Base-by-base conservation (phyloP, 2,797 vertebrate species). In the Chaunax sp. region DNA sequence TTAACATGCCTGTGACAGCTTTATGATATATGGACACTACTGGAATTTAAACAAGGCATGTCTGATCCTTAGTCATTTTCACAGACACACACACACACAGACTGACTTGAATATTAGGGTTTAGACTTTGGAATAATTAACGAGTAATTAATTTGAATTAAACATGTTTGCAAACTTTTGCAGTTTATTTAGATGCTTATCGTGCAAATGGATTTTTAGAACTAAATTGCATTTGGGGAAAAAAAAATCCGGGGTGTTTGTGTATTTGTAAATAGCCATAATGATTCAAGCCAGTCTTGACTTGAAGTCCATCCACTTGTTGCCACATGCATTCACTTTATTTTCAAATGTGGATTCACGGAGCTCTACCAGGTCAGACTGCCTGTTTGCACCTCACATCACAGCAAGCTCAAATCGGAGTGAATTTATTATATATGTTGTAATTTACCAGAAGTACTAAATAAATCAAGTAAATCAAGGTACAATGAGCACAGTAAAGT, bases 11-110 rank as follows among this genome's bases (percentile, higher is more conserved):
- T 55, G 5, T 13, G 20, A 37, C 37, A 49, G 46, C 38, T 60
- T 56, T 49, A 9, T 64, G 41, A 30, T 79, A 40, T 55, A 60
- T 51, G 49, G 54, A 75, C 20, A 49, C 53, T 16, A 71, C 50
- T 75, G 57, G 59, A 79, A 67, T 57, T 62, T 4, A 26, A 63
- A 47, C 10, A 22, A 58, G 13, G 35, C 4, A 22, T 6, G 25
- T n/a, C 19, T 37, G 3, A 51, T 62, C n/a, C n/a, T n/a, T n/a
- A n/a, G n/a, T 53, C 37, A 22, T 49, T 79, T 0, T 52, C 14
- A 49, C 47, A 50, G 40, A 59, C 60, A 23, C 4, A 4, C 14
- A 49, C 47, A 50, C 40, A 59, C 60, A 23, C 4, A 4, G 14
- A 5, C 7, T 45, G 23, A 41, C 12, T 49, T 11, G 19, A 25